These are phyloP conservation scores for Cotesia typhae DNA, from an alignment of 1,140 invertebrate genomes.

Conservation along the genomic window DNA sequence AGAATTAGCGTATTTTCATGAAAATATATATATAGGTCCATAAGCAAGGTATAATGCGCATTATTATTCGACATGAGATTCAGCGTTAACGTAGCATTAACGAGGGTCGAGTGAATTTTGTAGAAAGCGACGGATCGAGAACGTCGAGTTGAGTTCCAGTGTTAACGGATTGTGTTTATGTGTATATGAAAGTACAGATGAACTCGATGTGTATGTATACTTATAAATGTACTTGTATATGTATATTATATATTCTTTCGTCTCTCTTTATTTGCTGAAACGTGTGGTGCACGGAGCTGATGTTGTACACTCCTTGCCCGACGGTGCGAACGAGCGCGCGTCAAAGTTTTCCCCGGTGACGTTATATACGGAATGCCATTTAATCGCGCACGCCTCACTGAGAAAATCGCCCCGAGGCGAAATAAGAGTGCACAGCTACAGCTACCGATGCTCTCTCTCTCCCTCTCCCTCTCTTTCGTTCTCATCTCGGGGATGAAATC, in stretches of 20 bases:
- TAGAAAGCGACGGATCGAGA: slow-evolving; percentile 20
- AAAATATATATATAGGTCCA: background rate
- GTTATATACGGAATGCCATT: slow-evolving; percentile 28
- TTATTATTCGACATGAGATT: background rate
- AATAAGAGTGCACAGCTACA: slow-evolving; percentile 34
- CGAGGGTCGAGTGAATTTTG: slow-evolving; percentile 27
- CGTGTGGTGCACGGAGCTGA: slow-evolving; percentile 20
- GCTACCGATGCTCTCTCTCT: background rate
- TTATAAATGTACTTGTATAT: background rate
- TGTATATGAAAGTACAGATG: no score
- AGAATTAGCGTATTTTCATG: no score
- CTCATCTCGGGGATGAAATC: background rate
- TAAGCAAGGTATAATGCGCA: background rate
- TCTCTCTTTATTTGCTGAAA: background rate
- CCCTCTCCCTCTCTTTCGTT: background rate
- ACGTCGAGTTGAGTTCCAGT: background rate
- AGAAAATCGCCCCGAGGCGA: slow-evolving; percentile 5
- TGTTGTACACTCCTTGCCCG: slow-evolving; percentile 39
- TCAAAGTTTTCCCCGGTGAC: slow-evolving; percentile 38
- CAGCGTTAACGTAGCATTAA: slow-evolving; percentile 24
- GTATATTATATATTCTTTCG: slow-evolving; percentile 12
- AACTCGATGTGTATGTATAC: no score
- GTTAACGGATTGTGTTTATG: no score
- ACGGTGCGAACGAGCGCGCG: slow-evolving; percentile 40
- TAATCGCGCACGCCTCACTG: slow-evolving; percentile 31